A percentile compares a stretch with the other conserved stretches of the same genome.
These are phyloP conservation scores for Gyps fulvus DNA, from an alignment of 2,113 vertebrate species.

Conservation along the genomic window DNA sequence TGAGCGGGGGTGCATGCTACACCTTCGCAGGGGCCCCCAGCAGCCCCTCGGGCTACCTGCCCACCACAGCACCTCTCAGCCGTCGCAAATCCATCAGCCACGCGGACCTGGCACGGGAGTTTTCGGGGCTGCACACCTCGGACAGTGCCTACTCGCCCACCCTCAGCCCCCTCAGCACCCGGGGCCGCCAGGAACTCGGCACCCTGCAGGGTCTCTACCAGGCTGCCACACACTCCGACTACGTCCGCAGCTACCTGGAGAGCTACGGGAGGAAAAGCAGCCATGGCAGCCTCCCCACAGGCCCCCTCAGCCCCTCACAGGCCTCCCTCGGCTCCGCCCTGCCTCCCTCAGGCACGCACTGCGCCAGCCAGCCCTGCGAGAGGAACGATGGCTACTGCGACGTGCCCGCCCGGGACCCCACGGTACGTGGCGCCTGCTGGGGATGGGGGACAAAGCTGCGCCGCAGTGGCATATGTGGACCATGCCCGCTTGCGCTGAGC, in stretches of 20 bases:
- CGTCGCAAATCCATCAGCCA: constrained; percentile 89
- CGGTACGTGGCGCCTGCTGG: constrained; percentile 35
- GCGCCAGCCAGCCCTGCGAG: constrained; percentile 71
- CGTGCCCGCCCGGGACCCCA: neutral
- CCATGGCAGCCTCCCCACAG: neutral
- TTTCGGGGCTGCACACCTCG: constrained; percentile 77
- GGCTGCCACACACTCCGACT: constrained; percentile 49
- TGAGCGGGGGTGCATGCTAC: constrained; percentile 68
- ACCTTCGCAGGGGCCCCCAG: constrained; percentile 17
- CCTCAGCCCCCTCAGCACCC: constrained; percentile 14
- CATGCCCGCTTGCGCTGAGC: accelerated
- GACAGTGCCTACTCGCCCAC: constrained; percentile 47
- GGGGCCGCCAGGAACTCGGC: constrained; percentile 42
- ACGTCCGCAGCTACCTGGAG: constrained; percentile 66
- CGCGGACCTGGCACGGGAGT: constrained; percentile 85
- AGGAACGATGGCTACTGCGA: constrained; percentile 29
- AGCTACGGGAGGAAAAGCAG: constrained; percentile 48
- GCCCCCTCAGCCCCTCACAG: constrained; percentile 8
- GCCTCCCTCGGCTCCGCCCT: constrained; percentile 49
- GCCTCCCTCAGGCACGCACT: constrained; percentile 63
- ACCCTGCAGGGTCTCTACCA: constrained; percentile 70
- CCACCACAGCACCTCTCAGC: constrained; percentile 70
- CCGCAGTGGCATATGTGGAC: neutral
- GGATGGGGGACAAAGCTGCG: neutral
- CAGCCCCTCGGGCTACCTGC: constrained; percentile 74